Percentiles rank a stretch among this genome's conserved stretches.
Evolutionary conservation across 92 coral and sea anemone species (phyloP).

Genomic region (Isaurus tuberculatus): DNA sequence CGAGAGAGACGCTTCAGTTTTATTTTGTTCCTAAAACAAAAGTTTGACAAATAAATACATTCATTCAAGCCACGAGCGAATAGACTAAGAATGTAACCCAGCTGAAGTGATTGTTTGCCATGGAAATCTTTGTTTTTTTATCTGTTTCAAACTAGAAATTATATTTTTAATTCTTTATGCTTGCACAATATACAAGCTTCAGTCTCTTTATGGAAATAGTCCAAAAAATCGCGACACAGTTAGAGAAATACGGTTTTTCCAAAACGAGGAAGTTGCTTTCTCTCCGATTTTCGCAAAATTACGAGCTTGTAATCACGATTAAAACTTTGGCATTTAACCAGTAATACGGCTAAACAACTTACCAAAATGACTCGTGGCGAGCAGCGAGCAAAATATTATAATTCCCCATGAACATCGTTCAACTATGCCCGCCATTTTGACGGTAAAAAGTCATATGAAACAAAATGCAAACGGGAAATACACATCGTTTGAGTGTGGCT

Average conservation of each 20-base stretch:
- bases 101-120: background rate
- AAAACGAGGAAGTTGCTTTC: background rate
- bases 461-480: conserved; percentile 37
- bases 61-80: conserved; percentile 11
- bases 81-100: background rate
- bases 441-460: conserved; percentile 27
- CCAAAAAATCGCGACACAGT: conserved; percentile 10
- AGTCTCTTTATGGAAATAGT: conserved; percentile 2
- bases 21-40: background rate
- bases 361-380: conserved; percentile 14
- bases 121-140: background rate
- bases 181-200: background rate
- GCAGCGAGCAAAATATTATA: background rate
- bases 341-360: conserved; percentile 13
- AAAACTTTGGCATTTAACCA: background rate
- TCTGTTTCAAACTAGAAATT: background rate
- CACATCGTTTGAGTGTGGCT: conserved; percentile 17
- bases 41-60: background rate
- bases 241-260: background rate
- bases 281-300: background rate
- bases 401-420: conserved; percentile 2
- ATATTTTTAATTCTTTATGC: conserved; percentile 1
- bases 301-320: background rate
- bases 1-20: conserved; percentile 15
- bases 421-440: conserved; percentile 35